Conservation (phyloP, 2,113 vertebrate genomes). For the Aramus guarauna region DNA sequence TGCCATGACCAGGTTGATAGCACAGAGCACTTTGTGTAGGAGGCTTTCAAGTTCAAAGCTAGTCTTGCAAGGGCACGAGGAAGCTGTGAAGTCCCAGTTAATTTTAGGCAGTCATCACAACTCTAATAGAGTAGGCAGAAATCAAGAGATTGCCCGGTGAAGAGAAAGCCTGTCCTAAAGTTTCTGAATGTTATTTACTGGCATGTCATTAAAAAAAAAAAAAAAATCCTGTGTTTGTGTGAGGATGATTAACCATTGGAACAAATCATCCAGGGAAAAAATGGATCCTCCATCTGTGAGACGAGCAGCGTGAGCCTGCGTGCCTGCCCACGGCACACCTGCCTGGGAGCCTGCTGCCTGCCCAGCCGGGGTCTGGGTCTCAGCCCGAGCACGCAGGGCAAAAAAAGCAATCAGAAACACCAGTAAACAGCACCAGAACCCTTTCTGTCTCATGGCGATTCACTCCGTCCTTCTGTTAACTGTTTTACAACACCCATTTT, state of each 20-base stretch:
- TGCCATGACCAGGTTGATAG: slow-evolving; percentile 28
- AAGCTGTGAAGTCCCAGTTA: slow-evolving; percentile 44
- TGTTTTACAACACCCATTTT: not conserved
- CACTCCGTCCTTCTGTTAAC: not conserved
- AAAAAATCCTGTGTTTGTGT: not conserved
- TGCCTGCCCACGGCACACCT: slow-evolving; percentile 7
- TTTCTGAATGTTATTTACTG: not conserved
- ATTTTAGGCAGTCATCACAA: not conserved
- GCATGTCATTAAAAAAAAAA: not conserved
- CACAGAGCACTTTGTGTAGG: slow-evolving; percentile 4
- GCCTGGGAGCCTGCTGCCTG: not conserved
- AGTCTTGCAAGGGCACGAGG: slow-evolving; percentile 23
- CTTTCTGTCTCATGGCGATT: not conserved
- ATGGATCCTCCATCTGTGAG: slow-evolving; percentile 25
- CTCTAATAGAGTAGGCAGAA: not conserved
- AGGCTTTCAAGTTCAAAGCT: slow-evolving; percentile 65
- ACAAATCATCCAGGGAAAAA: slow-evolving; percentile 21
- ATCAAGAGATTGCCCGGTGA: not conserved
- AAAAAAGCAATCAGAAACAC: not conserved
- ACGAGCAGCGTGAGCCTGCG: not conserved
- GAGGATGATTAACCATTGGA: slow-evolving; percentile 52
- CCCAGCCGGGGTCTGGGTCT: not conserved
- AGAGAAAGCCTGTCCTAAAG: not conserved
- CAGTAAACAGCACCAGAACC: not conserved
- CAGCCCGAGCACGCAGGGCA: not conserved